Evolutionary conservation across 2,797 vertebrate species (phyloP).

Genomic region (Thamnophis elegans): DNA sequence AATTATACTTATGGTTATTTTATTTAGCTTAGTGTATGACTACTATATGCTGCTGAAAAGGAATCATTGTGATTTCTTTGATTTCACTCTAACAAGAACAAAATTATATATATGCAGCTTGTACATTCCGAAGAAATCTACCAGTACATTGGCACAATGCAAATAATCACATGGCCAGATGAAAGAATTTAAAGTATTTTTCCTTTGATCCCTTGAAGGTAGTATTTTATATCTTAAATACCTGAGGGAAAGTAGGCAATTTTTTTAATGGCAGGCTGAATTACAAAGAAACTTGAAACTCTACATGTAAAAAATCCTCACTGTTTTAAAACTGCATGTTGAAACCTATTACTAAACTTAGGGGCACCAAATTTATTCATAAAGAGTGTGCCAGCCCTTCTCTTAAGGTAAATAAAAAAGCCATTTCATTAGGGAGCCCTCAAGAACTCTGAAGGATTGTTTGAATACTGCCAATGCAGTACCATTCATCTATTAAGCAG

Average conservation of each 20-base stretch:
- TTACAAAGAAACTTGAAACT: neutral
- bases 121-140: conserved; percentile 55
- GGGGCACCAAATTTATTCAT: conserved; percentile 44
- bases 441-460: conserved; percentile 46
- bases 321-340: conserved; percentile 58
- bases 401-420: conserved; percentile 35
- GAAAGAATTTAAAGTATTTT: conserved; percentile 55
- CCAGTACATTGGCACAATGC: conserved; percentile 27
- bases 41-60: conserved; percentile 3
- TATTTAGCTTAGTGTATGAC: conserved; percentile 28
- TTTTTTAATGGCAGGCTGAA: conserved; percentile 12
- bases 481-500: neutral
- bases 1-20: neutral
- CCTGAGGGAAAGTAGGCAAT: conserved; percentile 9
- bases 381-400: conserved; percentile 47
- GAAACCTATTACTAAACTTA: conserved; percentile 56
- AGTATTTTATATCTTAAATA: conserved; percentile 57
- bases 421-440: conserved; percentile 42
- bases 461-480: neutral
- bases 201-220: conserved; percentile 50
- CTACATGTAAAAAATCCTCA: conserved; percentile 38
- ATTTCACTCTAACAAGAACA: conserved; percentile 13
- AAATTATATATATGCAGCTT: neutral
- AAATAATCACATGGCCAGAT: conserved; percentile 58
- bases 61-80: neutral